A percentile compares a stretch with the other conserved stretches of the same genome.
Evolutionary conservation across 2,797 vertebrate species (phyloP).

Genomic region (Acrossocheilus wenchowensis): DNA sequence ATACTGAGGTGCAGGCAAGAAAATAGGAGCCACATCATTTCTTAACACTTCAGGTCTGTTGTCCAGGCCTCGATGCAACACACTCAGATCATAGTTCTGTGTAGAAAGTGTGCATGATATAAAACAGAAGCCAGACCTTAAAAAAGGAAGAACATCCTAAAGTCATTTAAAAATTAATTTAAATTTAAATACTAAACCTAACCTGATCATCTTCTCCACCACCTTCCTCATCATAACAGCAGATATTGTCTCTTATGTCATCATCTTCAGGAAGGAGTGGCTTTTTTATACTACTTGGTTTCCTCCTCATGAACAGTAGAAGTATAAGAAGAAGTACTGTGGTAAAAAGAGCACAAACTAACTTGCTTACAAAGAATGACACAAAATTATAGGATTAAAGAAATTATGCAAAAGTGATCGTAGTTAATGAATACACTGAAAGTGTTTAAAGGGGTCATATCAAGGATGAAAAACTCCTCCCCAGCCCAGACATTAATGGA

Average conservation of each 20-base stretch:
- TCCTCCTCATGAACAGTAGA: slow-evolving; percentile 79
- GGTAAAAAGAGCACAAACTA: slow-evolving; percentile 42
- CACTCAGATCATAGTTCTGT: slow-evolving; percentile 89
- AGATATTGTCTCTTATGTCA: slow-evolving; percentile 86
- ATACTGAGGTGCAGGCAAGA: slow-evolving; percentile 82
- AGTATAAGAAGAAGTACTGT: slow-evolving; percentile 83
- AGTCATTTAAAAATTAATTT: neutral
- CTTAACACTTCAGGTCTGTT: slow-evolving; percentile 86
- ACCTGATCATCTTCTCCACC: slow-evolving; percentile 98
- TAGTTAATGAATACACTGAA: neutral
- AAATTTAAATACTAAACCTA: neutral
- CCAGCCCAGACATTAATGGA: no score
- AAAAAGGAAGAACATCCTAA: neutral
- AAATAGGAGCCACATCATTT: slow-evolving; percentile 84
- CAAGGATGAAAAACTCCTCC: neutral
- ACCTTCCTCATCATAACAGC: slow-evolving; percentile 91
- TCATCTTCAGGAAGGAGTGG: slow-evolving; percentile 86
- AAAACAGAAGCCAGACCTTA: neutral
- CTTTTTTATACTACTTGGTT: slow-evolving; percentile 80
- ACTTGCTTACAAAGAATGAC: neutral
- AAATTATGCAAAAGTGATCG: neutral
- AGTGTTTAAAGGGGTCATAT: neutral
- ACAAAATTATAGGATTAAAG: neutral
- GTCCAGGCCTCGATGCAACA: slow-evolving; percentile 91
- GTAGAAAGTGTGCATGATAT: neutral